Conservation (phyloP, 2,113 vertebrate species). For the Larimichthys crocea region DNA sequence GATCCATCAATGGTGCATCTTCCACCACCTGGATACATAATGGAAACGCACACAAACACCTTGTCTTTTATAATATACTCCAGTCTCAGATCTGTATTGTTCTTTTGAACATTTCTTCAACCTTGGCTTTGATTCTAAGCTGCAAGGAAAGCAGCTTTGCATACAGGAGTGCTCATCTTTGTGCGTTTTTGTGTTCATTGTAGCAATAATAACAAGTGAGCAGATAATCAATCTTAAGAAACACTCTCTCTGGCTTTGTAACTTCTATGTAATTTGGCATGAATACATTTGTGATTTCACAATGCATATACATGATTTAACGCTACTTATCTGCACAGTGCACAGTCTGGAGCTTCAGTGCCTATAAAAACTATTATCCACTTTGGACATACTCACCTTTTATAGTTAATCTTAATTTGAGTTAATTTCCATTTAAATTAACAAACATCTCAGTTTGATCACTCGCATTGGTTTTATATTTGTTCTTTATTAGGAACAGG, state of each 20-base stretch:
- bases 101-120: background rate
- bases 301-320: background rate
- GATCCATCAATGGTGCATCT: background rate
- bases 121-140: slow-evolving; percentile 4
- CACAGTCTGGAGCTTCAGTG: background rate
- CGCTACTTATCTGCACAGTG: background rate
- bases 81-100: background rate
- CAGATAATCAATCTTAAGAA: background rate
- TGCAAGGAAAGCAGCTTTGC: slow-evolving; percentile 35
- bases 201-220: background rate
- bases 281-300: background rate
- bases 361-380: background rate
- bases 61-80: background rate
- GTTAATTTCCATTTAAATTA: no score
- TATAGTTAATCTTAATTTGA: background rate
- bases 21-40: background rate
- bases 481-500: background rate
- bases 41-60: background rate
- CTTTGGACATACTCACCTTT: no score
- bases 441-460: background rate
- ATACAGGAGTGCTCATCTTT: background rate
- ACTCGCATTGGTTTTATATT: background rate
- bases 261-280: background rate
- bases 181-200: background rate
- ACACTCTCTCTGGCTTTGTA: background rate